These are phyloP conservation scores for Macrochelys suwanniensis DNA, from an alignment of 2,797 vertebrate species.

Conservation along the genomic window DNA sequence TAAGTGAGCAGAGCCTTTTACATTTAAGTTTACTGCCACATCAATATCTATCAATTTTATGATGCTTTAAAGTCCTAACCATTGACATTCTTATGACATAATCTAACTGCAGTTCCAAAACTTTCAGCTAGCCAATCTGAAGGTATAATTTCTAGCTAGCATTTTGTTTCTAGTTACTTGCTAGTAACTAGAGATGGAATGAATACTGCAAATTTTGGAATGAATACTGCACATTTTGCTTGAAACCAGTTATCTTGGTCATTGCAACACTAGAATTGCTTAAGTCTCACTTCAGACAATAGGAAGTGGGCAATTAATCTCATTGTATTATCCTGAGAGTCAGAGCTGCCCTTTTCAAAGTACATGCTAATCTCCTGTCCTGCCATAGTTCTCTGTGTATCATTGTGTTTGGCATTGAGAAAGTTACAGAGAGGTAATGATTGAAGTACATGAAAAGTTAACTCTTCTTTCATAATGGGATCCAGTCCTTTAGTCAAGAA, in stretches of 20 bases:
- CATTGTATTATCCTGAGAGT: neutral
- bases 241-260: neutral
- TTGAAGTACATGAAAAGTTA: neutral
- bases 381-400: neutral
- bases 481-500: neutral
- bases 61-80: neutral
- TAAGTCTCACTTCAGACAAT: neutral
- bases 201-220: neutral
- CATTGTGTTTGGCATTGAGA: neutral
- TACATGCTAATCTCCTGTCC: neutral
- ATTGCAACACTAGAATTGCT: neutral
- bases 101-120: neutral
- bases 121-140: neutral
- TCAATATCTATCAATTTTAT: neutral
- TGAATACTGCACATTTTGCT: neutral
- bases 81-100: neutral
- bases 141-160: neutral
- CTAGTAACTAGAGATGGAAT: neutral
- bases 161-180: neutral
- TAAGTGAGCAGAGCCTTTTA: neutral
- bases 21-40: neutral
- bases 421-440: neutral
- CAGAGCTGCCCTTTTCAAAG: neutral
- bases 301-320: neutral
- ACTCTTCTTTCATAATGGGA: neutral